phyloP scores from a whole-genome alignment of 2,113 vertebrate species.

The Silurus glanis region DNA sequence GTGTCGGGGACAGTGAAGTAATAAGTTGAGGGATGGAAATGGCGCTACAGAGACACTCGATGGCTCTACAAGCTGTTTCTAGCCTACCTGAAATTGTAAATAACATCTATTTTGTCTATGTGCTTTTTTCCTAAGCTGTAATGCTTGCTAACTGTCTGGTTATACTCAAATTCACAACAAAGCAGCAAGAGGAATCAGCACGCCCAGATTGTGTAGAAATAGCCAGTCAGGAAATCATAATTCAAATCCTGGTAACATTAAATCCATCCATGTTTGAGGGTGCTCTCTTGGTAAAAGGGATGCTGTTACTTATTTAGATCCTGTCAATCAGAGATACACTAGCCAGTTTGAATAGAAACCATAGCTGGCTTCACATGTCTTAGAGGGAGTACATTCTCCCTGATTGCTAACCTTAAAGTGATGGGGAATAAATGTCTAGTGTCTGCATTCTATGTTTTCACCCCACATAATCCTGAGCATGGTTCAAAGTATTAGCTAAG shows the following conservation, averaged over 20 bases:
- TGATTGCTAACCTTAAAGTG: background rate
- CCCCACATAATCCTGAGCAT: background rate
- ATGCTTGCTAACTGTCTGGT: slow-evolving; percentile 58
- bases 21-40: slow-evolving; percentile 41
- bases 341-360: background rate
- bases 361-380: background rate
- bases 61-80: slow-evolving; percentile 39
- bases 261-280: background rate
- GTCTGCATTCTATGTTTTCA: background rate
- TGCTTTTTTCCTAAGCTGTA: slow-evolving; percentile 48
- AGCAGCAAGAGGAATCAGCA: slow-evolving; percentile 47
- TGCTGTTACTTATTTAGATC: background rate
- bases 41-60: background rate
- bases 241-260: background rate
- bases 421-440: background rate
- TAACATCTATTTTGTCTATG: slow-evolving; percentile 39
- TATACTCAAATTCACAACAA: slow-evolving; percentile 60
- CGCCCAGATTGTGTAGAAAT: slow-evolving; percentile 24
- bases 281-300: background rate
- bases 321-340: background rate
- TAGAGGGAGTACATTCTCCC: background rate
- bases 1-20: slow-evolving; percentile 54
- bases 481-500: background rate
- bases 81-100: slow-evolving; percentile 39
- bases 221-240: slow-evolving; percentile 1